phyloP scores from a whole-genome alignment of 2,113 vertebrate genomes.

The Actenoides lindsayi region DNA sequence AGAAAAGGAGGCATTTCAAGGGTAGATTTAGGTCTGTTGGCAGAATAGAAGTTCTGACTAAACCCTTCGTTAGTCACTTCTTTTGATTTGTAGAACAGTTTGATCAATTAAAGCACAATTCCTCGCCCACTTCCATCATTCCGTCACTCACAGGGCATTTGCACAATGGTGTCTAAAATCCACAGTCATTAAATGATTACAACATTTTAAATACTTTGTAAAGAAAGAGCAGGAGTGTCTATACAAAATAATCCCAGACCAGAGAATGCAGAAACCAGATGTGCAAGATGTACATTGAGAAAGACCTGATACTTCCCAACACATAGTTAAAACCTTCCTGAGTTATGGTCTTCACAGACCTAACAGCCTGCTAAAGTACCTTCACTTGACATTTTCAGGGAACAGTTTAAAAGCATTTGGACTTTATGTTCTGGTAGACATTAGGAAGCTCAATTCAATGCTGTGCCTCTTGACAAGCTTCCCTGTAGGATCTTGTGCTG shows the following conservation, averaged over 20 bases:
- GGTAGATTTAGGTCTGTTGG: not conserved
- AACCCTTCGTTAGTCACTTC: not conserved
- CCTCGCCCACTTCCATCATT: not conserved
- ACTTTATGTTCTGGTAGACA: not conserved
- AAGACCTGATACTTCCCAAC: not conserved
- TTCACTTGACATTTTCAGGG: not conserved
- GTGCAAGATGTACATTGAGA: not conserved
- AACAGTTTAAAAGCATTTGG: not conserved
- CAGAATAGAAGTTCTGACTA: not conserved
- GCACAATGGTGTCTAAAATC: not conserved
- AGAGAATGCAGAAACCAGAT: not conserved
- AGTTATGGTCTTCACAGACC: not conserved
- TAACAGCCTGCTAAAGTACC: not conserved
- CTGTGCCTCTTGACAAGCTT: not conserved
- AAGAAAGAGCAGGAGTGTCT: not conserved
- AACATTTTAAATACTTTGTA: not conserved
- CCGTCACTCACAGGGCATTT: not conserved
- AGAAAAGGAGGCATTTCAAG: not conserved
- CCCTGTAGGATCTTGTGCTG: not conserved
- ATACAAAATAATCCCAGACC: not conserved
- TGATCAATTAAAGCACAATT: not conserved
- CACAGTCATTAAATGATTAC: not conserved
- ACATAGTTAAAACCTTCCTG: not conserved
- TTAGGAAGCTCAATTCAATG: not conserved
- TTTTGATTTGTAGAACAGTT: not conserved